A percentile compares a stretch with the other conserved stretches of the same genome.
These are phyloP conservation scores for Rhabdomys pumilio DNA, from an alignment of 2,797 vertebrate species.

Conservation along the genomic window DNA sequence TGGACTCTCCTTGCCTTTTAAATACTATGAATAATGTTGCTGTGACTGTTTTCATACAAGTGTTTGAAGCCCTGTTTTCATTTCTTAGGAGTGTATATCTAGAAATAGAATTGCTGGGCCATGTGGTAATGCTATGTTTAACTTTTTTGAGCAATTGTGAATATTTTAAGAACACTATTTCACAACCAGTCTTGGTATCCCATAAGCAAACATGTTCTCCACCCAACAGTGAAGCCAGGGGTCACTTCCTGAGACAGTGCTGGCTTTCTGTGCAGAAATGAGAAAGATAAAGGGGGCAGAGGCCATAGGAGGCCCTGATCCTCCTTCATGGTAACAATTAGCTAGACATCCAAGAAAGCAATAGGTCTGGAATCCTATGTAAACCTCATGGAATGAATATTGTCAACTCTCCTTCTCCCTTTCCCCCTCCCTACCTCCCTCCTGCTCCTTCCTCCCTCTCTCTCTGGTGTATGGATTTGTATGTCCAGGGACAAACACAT, in stretches of 20 bases:
- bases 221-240: neutral
- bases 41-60: neutral
- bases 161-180: constrained; percentile 24
- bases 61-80: constrained; percentile 30
- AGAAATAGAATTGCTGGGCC: constrained; percentile 2
- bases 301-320: accelerated
- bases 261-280: neutral
- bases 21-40: neutral
- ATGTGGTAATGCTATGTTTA: neutral
- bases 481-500: neutral
- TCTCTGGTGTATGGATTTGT: neutral
- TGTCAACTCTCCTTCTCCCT: neutral
- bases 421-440: no score
- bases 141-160: constrained; percentile 19
- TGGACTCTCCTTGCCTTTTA: neutral
- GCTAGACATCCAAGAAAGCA: no score
- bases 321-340: neutral
- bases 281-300: neutral
- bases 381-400: neutral
- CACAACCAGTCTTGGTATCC: neutral
- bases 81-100: neutral
- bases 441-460: no score
- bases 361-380: neutral
- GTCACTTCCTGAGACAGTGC: neutral
- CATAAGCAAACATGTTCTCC: neutral